These are phyloP conservation scores for Neoscelio sp. DNA, from an alignment of 2,888 invertebrate species.

Conservation along the genomic window DNA sequence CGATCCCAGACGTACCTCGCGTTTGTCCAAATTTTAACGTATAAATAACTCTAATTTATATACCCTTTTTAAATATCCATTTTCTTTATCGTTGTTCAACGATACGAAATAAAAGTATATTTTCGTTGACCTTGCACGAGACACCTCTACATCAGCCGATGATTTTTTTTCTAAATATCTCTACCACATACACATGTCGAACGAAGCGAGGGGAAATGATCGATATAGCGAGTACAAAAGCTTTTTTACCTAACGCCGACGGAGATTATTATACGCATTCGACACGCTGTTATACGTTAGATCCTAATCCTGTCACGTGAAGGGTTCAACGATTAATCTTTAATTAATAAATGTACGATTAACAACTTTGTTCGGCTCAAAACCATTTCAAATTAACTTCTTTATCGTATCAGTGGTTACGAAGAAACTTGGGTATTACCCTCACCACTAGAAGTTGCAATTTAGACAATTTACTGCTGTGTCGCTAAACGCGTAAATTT, in stretches of 20 bases:
- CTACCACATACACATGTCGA: conserved; percentile 53
- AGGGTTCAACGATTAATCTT: conserved; percentile 32
- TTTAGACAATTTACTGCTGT: conserved; percentile 24
- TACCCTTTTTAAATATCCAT: neutral
- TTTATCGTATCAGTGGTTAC: no score
- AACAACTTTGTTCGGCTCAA: no score
- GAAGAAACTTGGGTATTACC: no score
- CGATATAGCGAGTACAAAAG: conserved; percentile 78
- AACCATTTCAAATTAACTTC: no score
- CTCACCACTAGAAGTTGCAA: conserved; percentile 10
- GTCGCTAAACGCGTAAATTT: conserved; percentile 3
- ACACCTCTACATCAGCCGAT: conserved; percentile 44
- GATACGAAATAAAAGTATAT: neutral
- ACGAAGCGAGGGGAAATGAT: conserved; percentile 73
- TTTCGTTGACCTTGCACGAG: conserved; percentile 49
- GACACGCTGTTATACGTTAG: conserved; percentile 58
- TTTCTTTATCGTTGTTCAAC: neutral
- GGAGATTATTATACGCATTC: conserved; percentile 56
- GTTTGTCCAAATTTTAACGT: conserved; percentile 2
- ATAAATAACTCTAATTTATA: neutral
- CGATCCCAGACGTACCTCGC: conserved; percentile 23
- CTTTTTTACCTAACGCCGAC: conserved; percentile 70
- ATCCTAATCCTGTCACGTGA: conserved; percentile 54
- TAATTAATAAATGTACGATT: no score
- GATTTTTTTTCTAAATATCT: conserved; percentile 48